Evolutionary conservation across 2,797 vertebrate species (phyloP), one percentile per base, ranked within the genome.

Genomic region (Silurus lanzhouensis): DNA sequence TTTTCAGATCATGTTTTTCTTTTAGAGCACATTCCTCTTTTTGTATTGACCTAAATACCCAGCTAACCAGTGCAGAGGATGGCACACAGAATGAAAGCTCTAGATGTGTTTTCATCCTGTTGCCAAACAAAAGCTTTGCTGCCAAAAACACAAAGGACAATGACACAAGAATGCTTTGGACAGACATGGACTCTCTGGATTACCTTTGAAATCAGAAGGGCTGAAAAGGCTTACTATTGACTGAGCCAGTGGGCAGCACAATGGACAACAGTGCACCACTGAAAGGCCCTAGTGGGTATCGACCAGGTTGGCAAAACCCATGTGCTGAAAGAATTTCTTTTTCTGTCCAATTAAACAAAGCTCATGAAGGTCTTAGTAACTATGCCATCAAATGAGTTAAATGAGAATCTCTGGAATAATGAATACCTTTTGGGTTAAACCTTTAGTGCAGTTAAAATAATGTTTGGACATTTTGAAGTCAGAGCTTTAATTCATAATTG

Each of bases 71-170:
- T 72, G 27, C 70, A 88, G 76, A 81, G 70, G 77, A 44, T 88
- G 82, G 81, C 64, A 84, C 72, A 87, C 76, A 84, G 66, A 60
- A n/a, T 66, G 85, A 91, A 91, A 86, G 79, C 83, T 88, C 87
- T 88, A 71, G 88, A 88, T 70, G 52, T 88, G 88, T 89, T 89
- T 88, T 87, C 85, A 89, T 85, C 78, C 67, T 68, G 58, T 55
- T 71, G 79, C 75, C 17, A 71, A 89, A 91, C 87, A 90, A 89
- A 87, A 82, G 84, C 83, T 86, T 87, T 87, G 64, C 81, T 89
- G 86, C 84, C 82, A 88, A 82, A 76, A 85, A 20, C 64, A 74
- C 71, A 68, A 66, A 71, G 74, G 22, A 75, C 70, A 80, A 52
- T 58, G 38, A 82, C 46, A 79, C 83, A 88, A 86, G 86, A 90